phyloP scores from a whole-genome alignment of 2,888 invertebrate genomes.

The Orthosia gothica region DNA sequence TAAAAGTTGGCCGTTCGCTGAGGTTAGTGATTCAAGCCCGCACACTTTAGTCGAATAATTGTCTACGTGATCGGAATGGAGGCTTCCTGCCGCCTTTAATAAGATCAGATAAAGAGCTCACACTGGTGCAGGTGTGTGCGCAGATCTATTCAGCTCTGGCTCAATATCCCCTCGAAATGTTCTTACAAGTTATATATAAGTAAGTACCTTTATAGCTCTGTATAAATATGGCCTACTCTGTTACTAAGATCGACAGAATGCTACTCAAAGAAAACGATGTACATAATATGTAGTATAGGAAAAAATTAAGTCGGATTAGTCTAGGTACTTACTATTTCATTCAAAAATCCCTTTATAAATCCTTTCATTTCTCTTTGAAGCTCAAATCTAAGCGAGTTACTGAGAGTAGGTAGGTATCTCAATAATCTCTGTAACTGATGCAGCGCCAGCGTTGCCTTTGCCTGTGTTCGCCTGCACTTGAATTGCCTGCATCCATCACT shows the following conservation, averaged over 20 bases:
- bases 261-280: neutral
- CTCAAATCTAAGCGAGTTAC: slow-evolving; percentile 3
- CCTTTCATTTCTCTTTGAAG: neutral
- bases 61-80: slow-evolving; percentile 91
- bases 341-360: neutral
- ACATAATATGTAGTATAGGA: neutral
- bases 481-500: slow-evolving; percentile 51
- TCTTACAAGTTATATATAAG: slow-evolving; percentile 1
- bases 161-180: slow-evolving; percentile 48
- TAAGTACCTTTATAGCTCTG: slow-evolving; percentile 11
- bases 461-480: slow-evolving; percentile 34
- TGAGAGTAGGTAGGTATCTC: neutral
- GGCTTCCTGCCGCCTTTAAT: slow-evolving; percentile 86
- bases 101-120: slow-evolving; percentile 88
- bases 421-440: slow-evolving; percentile 31
- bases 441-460: slow-evolving; percentile 4
- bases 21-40: slow-evolving; percentile 91
- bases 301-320: neutral
- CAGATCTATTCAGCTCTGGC: slow-evolving; percentile 66
- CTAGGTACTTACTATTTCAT: neutral
- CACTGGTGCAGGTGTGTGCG: slow-evolving; percentile 77
- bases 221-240: slow-evolving; percentile 9
- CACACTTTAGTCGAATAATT: slow-evolving; percentile 91
- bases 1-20: slow-evolving; percentile 90
- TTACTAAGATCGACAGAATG: neutral